These are phyloP conservation scores for Papilio polytes DNA, from an alignment of 1,140 invertebrate genomes.

Conservation along the genomic window DNA sequence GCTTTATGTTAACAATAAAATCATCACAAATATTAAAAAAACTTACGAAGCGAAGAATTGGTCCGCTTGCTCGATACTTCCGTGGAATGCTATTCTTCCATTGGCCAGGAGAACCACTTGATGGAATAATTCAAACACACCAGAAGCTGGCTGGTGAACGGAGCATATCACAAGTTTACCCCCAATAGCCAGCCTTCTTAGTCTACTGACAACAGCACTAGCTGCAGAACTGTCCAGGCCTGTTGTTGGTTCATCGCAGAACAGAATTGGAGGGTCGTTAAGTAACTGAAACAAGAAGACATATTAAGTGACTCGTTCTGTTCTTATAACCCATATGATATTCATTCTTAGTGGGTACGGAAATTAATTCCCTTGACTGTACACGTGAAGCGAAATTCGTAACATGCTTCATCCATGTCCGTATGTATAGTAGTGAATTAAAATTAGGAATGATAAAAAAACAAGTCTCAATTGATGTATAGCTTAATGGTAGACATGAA, in stretches of 20 bases:
- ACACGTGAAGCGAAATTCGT: no score
- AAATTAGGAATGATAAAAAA: no score
- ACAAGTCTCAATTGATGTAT: no score
- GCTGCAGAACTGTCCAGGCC: conserved; percentile 93
- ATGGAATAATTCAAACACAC: conserved; percentile 92
- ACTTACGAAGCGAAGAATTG: conserved; percentile 87
- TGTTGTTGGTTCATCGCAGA: conserved; percentile 93
- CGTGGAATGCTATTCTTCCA: conserved; percentile 92
- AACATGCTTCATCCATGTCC: no score
- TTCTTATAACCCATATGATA: no score
- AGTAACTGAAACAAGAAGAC: conserved; percentile 84
- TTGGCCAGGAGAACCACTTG: conserved; percentile 90
- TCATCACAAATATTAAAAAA: conserved; percentile 15
- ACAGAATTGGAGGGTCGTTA: conserved; percentile 90
- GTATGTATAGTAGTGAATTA: no score
- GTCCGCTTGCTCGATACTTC: conserved; percentile 86
- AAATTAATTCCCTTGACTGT: no score
- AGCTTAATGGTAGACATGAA: neutral
- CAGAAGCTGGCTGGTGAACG: conserved; percentile 94
- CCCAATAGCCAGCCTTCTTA: conserved; percentile 86
- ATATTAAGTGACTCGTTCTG: neutral
- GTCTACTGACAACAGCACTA: conserved; percentile 88
- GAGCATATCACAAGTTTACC: conserved; percentile 93
- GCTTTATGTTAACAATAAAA: no score
- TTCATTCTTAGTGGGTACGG: no score